phyloP scores from a whole-genome alignment of 1,140 invertebrate genomes.

The Drosophila ambigua region DNA sequence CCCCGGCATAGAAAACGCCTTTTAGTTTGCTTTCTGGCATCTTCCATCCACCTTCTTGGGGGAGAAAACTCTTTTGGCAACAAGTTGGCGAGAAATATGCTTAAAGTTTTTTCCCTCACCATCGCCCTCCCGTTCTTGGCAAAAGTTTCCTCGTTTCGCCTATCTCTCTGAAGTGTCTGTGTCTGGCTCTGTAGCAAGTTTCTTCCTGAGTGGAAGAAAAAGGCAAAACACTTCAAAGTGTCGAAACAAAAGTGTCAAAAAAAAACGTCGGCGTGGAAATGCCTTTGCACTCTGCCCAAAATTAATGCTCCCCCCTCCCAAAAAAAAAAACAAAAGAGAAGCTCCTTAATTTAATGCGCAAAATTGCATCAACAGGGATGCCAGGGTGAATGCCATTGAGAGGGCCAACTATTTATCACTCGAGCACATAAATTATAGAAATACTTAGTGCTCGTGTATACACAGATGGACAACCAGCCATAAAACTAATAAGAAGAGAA shows the following conservation, averaged over 20 bases:
- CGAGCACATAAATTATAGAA: conserved; percentile 69
- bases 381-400: conserved; percentile 40
- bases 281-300: conserved; percentile 52
- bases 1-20: conserved; percentile 41
- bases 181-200: conserved; percentile 45
- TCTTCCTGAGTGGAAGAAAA: not conserved
- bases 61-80: conserved; percentile 58
- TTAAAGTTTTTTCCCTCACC: conserved; percentile 53
- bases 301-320: conserved; percentile 56
- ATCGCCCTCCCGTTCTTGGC: not conserved
- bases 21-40: conserved; percentile 35
- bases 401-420: conserved; percentile 66
- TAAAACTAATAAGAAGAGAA: conserved; percentile 27
- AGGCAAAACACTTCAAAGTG: conserved; percentile 72
- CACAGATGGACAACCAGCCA: conserved; percentile 40
- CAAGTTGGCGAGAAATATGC: conserved; percentile 71
- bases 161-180: conserved; percentile 55
- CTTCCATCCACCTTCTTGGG: conserved; percentile 25
- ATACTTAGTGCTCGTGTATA: conserved; percentile 19
- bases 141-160: conserved; percentile 40
- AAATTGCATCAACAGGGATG: conserved; percentile 52
- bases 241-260: conserved; percentile 81
- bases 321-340: conserved; percentile 34
- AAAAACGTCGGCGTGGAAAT: conserved; percentile 41
- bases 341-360: conserved; percentile 66